phyloP scores from a whole-genome alignment of 1,140 invertebrate species.

The Bombus breviceps region DNA sequence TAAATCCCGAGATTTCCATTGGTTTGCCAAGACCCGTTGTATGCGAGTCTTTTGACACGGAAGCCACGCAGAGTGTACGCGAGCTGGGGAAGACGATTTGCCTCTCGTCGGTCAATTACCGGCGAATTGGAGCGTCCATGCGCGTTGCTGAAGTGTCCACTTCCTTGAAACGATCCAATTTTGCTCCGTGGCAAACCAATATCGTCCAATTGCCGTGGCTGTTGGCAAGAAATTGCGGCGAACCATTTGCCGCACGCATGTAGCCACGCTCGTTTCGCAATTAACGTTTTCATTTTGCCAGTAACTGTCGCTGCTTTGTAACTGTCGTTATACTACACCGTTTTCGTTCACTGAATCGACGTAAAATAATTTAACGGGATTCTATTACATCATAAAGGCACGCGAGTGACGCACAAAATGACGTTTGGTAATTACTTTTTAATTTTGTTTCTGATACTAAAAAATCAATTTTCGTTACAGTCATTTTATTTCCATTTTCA shows the following conservation, averaged over 20 bases:
- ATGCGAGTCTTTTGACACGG: conserved; percentile 15
- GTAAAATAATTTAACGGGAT: neutral
- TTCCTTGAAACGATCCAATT: conserved; percentile 67
- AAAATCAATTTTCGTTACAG: neutral
- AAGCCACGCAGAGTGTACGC: conserved; percentile 8
- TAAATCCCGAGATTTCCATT: conserved; percentile 8
- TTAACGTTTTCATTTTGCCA: neutral
- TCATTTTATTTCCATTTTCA: neutral
- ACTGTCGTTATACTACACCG: neutral
- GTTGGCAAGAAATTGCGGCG: conserved; percentile 46
- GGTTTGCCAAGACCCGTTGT: neutral
- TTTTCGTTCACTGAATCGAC: too few species aligned
- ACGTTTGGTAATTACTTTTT: neutral
- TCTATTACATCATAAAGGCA: neutral
- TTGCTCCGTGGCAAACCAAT: conserved; percentile 48
- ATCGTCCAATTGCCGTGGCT: conserved; percentile 58
- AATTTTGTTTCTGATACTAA: neutral
- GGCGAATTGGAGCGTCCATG: conserved; percentile 55
- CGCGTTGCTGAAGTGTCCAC: conserved; percentile 49
- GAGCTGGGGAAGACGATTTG: conserved; percentile 35
- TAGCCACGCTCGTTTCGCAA: neutral
- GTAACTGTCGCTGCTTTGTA: neutral
- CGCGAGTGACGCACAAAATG: neutral
- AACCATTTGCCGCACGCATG: conserved; percentile 27
- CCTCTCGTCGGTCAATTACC: conserved; percentile 53